Evolutionary conservation across 1,140 invertebrate species (phyloP).

Genomic region (Armadillidium nasatum): DNA sequence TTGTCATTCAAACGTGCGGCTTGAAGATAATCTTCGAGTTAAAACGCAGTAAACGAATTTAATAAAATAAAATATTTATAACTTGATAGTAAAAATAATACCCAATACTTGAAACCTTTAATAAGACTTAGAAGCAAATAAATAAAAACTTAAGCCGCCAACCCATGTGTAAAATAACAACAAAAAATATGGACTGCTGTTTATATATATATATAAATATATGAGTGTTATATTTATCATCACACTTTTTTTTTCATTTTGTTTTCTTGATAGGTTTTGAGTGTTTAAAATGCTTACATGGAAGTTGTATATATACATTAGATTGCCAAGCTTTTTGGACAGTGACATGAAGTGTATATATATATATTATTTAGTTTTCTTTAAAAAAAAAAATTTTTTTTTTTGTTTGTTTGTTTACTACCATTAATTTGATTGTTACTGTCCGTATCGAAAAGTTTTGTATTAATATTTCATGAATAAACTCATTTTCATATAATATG

Average conservation of each 20-base stretch:
- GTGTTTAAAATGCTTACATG: background rate
- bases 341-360: background rate
- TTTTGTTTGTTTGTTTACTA: too few species aligned
- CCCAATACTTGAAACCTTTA: background rate
- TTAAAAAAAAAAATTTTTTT: background rate
- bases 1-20: background rate
- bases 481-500: background rate
- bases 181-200: too few species aligned
- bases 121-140: background rate
- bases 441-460: background rate
- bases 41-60: background rate
- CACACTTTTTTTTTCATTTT: background rate
- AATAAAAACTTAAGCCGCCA: background rate
- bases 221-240: too few species aligned
- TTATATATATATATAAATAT: too few species aligned
- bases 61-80: background rate
- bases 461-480: background rate
- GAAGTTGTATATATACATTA: slow-evolving; percentile 3
- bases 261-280: background rate
- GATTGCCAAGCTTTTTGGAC: background rate
- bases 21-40: background rate
- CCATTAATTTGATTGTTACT: background rate
- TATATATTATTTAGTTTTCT: background rate
- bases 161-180: background rate
- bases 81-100: background rate